phyloP scores from a whole-genome alignment of 2,888 invertebrate genomes.

The Tipula confusa region DNA sequence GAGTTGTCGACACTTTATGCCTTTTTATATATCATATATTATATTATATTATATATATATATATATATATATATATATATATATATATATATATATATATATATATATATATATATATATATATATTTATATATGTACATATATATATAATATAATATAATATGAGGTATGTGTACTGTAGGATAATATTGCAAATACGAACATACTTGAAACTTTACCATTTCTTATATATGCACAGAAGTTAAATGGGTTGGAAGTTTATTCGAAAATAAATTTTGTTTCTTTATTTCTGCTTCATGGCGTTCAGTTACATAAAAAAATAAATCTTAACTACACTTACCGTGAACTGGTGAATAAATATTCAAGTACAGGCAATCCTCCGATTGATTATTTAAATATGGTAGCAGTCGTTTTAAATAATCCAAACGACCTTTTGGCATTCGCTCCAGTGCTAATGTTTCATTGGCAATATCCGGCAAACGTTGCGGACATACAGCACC shows the following conservation, averaged over 20 bases:
- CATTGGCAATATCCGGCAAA: conserved; percentile 78
- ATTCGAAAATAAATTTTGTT: neutral
- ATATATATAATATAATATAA: too few species aligned
- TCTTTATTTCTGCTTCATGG: neutral
- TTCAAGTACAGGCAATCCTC: conserved; percentile 97
- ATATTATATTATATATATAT: too few species aligned
- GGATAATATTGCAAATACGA: neutral
- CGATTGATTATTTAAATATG: conserved; percentile 83
- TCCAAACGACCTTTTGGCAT: conserved; percentile 88
- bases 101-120: too few species aligned
- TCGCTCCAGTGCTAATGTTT: conserved; percentile 72
- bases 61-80: too few species aligned
- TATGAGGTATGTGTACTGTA: too few species aligned
- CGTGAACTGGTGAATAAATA: conserved; percentile 93
- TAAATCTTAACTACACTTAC: conserved; percentile 56
- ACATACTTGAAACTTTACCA: neutral
- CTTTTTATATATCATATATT: too few species aligned
- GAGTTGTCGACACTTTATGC: too few species aligned
- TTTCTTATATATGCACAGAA: neutral
- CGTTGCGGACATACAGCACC: conserved; percentile 92
- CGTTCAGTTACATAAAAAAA: neutral
- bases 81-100: too few species aligned
- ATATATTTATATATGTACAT: too few species aligned
- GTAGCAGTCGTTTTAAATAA: conserved; percentile 80
- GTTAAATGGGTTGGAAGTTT: conserved; percentile 1